A percentile compares a stretch with the other conserved stretches of the same genome.
Evolutionary conservation across 2,888 invertebrate genomes (phyloP).

Genomic region (Stenoptilia bipunctidactyla): DNA sequence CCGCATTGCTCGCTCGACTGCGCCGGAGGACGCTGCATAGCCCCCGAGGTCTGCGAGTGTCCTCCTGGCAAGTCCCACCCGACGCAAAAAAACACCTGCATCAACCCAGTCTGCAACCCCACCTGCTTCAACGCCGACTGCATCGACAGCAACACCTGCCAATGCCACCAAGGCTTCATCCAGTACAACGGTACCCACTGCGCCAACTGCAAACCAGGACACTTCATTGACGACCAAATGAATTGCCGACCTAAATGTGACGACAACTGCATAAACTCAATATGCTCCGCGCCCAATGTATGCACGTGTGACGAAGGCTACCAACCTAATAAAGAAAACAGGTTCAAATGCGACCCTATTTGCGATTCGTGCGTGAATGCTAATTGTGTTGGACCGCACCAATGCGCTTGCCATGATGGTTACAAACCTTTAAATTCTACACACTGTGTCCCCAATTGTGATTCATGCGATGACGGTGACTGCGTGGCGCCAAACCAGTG

Average conservation of each 20-base stretch:
- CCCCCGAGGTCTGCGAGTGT: constrained; percentile 44
- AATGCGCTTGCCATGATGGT: constrained; percentile 26
- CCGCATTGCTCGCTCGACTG: constrained; percentile 65
- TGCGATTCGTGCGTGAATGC: constrained; percentile 15
- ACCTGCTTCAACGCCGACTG: constrained; percentile 44
- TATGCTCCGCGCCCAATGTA: constrained; percentile 4
- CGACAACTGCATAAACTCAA: constrained; percentile 3
- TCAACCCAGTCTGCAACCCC: constrained; percentile 32
- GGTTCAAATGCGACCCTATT: constrained; percentile 6
- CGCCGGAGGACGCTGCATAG: constrained; percentile 44
- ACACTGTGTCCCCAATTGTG: constrained; percentile 1
- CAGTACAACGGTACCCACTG: constrained; percentile 37
- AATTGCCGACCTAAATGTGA: not conserved
- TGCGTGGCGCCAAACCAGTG: constrained; percentile 26
- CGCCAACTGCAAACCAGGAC: constrained; percentile 28
- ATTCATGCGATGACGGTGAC: constrained; percentile 19
- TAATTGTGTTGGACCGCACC: constrained; percentile 29
- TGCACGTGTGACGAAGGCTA: constrained; percentile 4
- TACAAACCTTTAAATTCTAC: constrained; percentile 12
- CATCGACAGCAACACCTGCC: constrained; percentile 34
- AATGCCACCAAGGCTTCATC: constrained; percentile 30
- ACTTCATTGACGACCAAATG: constrained; percentile 15
- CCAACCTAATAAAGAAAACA: not conserved
- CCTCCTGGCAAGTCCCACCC: constrained; percentile 35
- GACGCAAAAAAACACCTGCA: constrained; percentile 34